phyloP scores from a whole-genome alignment of 2,888 invertebrate species.

The Macaria liturata region DNA sequence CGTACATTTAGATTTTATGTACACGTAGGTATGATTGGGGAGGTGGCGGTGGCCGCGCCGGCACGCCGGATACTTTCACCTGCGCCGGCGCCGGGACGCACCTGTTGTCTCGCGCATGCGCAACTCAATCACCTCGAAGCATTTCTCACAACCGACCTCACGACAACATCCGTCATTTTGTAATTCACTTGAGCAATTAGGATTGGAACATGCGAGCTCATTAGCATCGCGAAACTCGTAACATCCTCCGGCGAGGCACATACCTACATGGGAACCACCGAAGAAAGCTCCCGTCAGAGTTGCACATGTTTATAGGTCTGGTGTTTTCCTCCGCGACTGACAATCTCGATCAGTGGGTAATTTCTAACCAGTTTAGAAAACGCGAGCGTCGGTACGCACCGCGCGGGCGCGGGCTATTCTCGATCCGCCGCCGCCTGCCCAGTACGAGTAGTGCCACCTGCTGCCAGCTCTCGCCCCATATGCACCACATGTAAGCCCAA shows the following conservation, averaged over 20 bases:
- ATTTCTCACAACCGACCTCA: constrained; percentile 39
- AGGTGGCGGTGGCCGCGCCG: constrained; percentile 65
- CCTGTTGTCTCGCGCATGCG: constrained; percentile 52
- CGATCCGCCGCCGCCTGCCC: constrained; percentile 31
- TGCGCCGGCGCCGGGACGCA: constrained; percentile 46
- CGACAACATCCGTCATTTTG: constrained; percentile 3
- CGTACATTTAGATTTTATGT: background rate
- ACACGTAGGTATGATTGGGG: constrained; percentile 32
- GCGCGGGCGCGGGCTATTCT: constrained; percentile 49
- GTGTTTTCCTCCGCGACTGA: constrained; percentile 78
- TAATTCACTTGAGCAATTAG: too few species aligned
- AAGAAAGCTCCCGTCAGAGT: constrained; percentile 63
- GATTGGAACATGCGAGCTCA: too few species aligned
- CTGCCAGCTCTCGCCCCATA: constrained; percentile 67
- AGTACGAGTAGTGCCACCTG: constrained; percentile 32
- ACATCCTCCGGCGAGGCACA: constrained; percentile 3
- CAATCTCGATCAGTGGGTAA: constrained; percentile 81
- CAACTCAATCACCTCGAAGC: constrained; percentile 37
- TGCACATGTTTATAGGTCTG: constrained; percentile 66
- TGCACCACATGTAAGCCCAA: constrained; percentile 44
- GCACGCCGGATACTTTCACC: constrained; percentile 65
- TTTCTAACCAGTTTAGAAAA: constrained; percentile 84
- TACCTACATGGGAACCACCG: constrained; percentile 40
- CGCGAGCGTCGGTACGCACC: constrained; percentile 56
- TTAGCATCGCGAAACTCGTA: background rate